Percentiles rank a stretch among this genome's conserved stretches.
These are phyloP conservation scores for Bos taurus DNA, from an alignment of 2,113 vertebrate species.

Conservation along the genomic window DNA sequence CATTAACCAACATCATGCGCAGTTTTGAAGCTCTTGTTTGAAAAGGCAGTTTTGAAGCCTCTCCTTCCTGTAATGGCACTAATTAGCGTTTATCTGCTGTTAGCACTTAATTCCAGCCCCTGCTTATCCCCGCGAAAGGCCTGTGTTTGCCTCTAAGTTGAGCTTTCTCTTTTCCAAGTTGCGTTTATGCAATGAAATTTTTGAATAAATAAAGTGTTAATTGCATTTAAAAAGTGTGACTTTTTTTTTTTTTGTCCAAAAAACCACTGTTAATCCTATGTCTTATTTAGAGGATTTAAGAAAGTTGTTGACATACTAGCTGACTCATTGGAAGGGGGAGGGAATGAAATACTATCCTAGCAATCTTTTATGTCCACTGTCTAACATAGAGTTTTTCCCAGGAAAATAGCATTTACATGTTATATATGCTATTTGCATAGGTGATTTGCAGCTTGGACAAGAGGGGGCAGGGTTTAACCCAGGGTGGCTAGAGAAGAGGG, in stretches of 20 bases:
- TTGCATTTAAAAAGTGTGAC: not conserved
- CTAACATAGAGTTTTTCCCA: not conserved
- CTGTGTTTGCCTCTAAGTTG: not conserved
- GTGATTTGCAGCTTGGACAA: not conserved
- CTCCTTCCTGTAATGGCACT: not conserved
- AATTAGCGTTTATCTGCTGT: not conserved
- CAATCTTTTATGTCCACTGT: not conserved
- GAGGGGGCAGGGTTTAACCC: not conserved
- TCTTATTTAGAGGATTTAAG: not conserved
- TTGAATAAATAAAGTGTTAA: conserved; percentile 22
- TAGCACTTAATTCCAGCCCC: not conserved
- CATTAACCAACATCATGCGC: not conserved
- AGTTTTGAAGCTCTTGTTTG: not conserved
- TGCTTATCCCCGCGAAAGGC: not conserved
- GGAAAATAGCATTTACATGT: not conserved
- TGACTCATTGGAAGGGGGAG: not conserved
- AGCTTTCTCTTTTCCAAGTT: conserved; percentile 17
- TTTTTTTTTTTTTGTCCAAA: not conserved
- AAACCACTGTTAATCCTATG: not conserved
- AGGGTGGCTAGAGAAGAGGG: not conserved
- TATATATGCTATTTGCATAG: not conserved
- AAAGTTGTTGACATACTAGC: not conserved
- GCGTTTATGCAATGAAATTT: not conserved
- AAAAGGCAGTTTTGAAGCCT: not conserved
- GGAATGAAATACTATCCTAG: not conserved